These are phyloP conservation scores for Ectobius pallidus DNA, from an alignment of 2,888 invertebrate species.

Conservation along the genomic window DNA sequence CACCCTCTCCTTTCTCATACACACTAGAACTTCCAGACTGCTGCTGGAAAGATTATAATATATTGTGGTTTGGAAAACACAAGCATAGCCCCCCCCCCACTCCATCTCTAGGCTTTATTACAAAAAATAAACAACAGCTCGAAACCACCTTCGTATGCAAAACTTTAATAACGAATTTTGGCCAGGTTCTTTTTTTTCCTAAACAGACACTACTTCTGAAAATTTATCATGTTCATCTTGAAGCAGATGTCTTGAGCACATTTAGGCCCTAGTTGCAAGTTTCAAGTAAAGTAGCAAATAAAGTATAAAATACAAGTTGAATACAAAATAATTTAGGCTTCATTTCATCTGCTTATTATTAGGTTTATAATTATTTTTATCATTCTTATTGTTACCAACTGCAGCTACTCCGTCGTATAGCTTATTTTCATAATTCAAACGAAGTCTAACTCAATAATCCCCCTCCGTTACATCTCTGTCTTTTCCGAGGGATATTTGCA, in stretches of 20 bases:
- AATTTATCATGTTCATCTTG: not conserved
- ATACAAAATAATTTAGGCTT: no score
- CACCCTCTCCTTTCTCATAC: not conserved
- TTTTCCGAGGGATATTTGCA: no score
- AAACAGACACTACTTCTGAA: not conserved
- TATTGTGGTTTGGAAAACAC: not conserved
- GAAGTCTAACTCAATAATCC: no score
- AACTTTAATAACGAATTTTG: not conserved
- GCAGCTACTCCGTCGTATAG: no score
- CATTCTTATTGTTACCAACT: no score
- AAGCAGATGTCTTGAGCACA: not conserved
- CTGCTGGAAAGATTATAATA: not conserved
- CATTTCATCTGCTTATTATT: no score
- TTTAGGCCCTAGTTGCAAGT: not conserved
- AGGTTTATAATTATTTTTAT: no score
- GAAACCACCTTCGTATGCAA: not conserved
- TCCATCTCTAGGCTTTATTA: not conserved
- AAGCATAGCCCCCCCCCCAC: not conserved
- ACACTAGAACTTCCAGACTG: not conserved
- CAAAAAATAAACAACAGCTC: not conserved
- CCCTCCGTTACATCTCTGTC: no score
- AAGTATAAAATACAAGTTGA: no score
- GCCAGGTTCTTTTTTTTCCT: not conserved
- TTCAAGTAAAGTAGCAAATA: no score
- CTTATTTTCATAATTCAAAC: no score